phyloP scores from a whole-genome alignment of 2,113 vertebrate genomes.

The Mugil cephalus region DNA sequence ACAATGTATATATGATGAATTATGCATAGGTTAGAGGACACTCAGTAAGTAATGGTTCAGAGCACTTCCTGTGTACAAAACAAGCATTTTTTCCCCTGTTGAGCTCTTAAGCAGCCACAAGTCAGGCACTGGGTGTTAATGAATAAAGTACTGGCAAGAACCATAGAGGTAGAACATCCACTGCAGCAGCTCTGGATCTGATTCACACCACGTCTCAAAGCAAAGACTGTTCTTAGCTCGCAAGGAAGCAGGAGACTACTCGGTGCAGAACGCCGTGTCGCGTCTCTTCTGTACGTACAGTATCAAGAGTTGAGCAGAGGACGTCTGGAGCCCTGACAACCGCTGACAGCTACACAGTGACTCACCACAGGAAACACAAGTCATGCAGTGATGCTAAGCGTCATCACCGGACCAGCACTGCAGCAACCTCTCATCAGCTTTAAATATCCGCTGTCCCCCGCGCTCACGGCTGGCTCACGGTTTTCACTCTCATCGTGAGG shows the following conservation, averaged over 20 bases:
- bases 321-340: conserved; percentile 16
- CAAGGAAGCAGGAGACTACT: conserved; percentile 2
- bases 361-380: conserved; percentile 33
- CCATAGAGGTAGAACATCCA: background rate
- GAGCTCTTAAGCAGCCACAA: background rate
- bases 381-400: conserved; percentile 3
- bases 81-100: background rate
- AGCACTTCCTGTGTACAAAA: background rate
- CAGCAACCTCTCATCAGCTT: conserved; percentile 3
- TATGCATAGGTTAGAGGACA: conserved; percentile 42
- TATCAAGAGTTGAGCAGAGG: background rate
- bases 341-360: conserved; percentile 14
- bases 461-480: background rate
- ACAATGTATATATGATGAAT: conserved; percentile 25
- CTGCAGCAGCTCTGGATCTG: background rate
- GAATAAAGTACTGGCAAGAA: conserved; percentile 12
- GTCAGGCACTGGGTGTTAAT: background rate
- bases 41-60: background rate
- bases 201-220: background rate
- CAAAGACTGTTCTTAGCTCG: background rate
- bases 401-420: background rate
- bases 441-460: conserved; percentile 13
- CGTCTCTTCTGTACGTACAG: conserved; percentile 11
- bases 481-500: background rate
- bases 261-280: conserved; percentile 15